These are phyloP conservation scores for Hypsopygia costalis DNA, from an alignment of 2,888 invertebrate genomes.

Conservation along the genomic window DNA sequence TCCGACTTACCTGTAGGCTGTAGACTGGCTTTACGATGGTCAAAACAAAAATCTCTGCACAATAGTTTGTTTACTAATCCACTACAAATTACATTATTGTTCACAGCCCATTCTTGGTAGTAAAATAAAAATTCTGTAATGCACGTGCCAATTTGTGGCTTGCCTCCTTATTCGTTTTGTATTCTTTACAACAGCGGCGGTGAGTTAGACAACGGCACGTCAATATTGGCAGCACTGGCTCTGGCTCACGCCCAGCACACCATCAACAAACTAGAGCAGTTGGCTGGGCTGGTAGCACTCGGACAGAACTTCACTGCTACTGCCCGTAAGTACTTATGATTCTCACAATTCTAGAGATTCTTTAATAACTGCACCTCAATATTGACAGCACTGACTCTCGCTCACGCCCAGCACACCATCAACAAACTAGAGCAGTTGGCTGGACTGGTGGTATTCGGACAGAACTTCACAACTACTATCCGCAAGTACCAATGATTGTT, in stretches of 20 bases:
- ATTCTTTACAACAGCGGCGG: conserved; percentile 1
- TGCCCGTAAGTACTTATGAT: conserved; percentile 5
- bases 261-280: conserved; percentile 15
- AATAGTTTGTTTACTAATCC: too few species aligned
- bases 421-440: conserved; percentile 16
- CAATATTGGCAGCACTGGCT: conserved; percentile 15
- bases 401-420: conserved; percentile 17
- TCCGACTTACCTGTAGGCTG: too few species aligned
- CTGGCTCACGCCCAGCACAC: conserved; percentile 17
- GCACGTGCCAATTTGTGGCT: too few species aligned
- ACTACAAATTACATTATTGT: too few species aligned
- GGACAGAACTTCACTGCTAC: conserved; percentile 13
- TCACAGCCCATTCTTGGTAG: too few species aligned
- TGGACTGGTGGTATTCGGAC: conserved; percentile 11
- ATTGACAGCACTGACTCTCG: conserved; percentile 14
- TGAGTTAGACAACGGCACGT: conserved; percentile 11
- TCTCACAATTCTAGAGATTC: too few species aligned
- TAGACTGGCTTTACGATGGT: too few species aligned
- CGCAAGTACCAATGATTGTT: conserved; percentile 7
- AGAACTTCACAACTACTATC: conserved; percentile 9
- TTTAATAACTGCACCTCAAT: conserved; percentile 15
- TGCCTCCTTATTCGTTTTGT: too few species aligned
- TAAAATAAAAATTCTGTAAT: too few species aligned
- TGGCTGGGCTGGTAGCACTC: conserved; percentile 13
- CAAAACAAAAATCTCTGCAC: too few species aligned